Base-by-base conservation (phyloP, 1,140 invertebrate genomes). In the Macrostomum lignano region DNA sequence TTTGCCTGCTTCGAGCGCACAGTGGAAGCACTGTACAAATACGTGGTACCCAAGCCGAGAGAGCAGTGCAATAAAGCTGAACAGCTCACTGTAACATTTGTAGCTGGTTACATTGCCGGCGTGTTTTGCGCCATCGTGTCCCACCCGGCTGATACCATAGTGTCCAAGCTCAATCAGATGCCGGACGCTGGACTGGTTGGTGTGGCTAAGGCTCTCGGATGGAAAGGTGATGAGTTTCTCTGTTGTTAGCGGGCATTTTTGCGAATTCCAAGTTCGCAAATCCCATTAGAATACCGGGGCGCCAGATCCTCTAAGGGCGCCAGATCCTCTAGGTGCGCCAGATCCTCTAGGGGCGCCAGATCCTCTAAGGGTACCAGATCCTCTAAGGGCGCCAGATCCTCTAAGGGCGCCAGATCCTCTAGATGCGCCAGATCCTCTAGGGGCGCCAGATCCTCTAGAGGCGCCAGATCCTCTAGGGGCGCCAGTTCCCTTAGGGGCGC, bases 1-100 rank as follows among this genome's bases (percentile, higher is more conserved):
- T 98, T 98, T 58, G 84, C 88, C 38, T 96, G 86, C 63, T 98
- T 98, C 61, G 91, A 98, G 60, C 69, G 76, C 47, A 98, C 91
- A 2, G 68, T 98, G 7, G 91, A 98, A 59, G 59, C 82, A 33
- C 52, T 98, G 1, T 96, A 96, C 60, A 69, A 73, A 64, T 47
- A 46, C 41, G 51, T 58, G 23, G 81, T 93, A 32, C 84, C 82
- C n/a, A 94, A 91, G 59, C 82, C 82, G 38, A 68, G 88, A 42
- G 65, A 67, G 20, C 67, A 91, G 36, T 94, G 86, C 60, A 64
- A 68, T 11, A 96, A 96, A 61, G 64, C 65, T 22, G 88, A 96
- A 61, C 88, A 98, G 51, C 60, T 98, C 41, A 55, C 91, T 35
- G 91, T 96, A 63, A 67, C 64, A 60, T 69, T 53, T 40, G 36